phyloP scores from a whole-genome alignment of 1,140 invertebrate genomes.

The Meloidogyne floridensis region DNA sequence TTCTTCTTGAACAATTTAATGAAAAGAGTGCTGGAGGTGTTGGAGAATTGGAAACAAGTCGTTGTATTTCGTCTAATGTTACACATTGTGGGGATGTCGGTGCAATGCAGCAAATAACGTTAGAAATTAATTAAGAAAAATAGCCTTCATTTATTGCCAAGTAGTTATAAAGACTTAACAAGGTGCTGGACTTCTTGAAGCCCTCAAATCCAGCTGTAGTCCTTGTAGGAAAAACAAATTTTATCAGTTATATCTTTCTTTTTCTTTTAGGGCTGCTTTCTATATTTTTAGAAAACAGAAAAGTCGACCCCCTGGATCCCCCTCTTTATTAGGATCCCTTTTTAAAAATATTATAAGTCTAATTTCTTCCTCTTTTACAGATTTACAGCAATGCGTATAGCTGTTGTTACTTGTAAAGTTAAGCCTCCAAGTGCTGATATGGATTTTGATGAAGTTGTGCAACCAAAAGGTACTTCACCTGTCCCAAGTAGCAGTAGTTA shows the following conservation, averaged over 20 bases:
- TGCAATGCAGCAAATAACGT: constrained; percentile 62
- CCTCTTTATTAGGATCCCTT: no score
- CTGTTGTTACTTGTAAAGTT: constrained; percentile 66
- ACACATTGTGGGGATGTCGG: constrained; percentile 64
- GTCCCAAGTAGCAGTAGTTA: constrained; percentile 20
- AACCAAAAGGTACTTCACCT: constrained; percentile 22
- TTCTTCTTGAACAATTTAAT: constrained; percentile 53
- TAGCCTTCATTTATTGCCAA: no score
- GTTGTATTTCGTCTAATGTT: constrained; percentile 65
- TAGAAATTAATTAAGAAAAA: neutral
- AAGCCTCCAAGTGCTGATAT: constrained; percentile 63
- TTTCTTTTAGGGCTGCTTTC: no score
- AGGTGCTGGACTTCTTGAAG: no score
- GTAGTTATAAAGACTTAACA: no score
- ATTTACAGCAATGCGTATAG: constrained; percentile 65
- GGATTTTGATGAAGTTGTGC: constrained; percentile 34
- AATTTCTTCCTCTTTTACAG: constrained; percentile 16
- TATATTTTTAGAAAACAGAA: no score
- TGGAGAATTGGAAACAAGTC: constrained; percentile 51
- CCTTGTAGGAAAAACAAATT: no score
- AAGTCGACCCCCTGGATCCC: no score
- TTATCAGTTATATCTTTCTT: no score
- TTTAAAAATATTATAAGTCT: no score
- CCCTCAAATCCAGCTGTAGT: no score
- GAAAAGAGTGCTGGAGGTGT: constrained; percentile 26